Base-by-base conservation (phyloP, 1,140 invertebrate genomes). In the Spodoptera litura region DNA sequence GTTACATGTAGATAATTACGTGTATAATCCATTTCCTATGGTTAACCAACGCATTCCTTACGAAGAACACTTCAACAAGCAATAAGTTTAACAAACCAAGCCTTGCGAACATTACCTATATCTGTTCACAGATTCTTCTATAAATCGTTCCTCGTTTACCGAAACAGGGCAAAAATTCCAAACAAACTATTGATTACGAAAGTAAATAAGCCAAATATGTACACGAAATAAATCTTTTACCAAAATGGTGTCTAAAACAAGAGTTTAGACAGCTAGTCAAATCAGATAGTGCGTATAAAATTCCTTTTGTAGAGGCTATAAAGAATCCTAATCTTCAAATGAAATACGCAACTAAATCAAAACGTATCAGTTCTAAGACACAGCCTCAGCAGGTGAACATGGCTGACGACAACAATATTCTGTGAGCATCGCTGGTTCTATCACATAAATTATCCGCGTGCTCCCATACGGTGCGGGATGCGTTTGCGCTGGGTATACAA, bases 371-470 rank as follows among this genome's bases (percentile, higher is more conserved):
- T 76, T 56, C 27, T 27, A 56, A 61, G 59, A 35, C 61, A 66
- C 35, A 38, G 52, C 13, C 62, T 4, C 72, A 79, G 79, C 78
- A 82, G 74, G 78, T 80, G 78, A 77, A 78, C 77, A 77, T 72
- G 13, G 66, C 64, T 73, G 81, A 83, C 81, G 81, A 82, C 81
- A 84, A 79, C 77, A 56, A 80, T 68, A 81, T 82, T 83, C 83
- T 78, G 78, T 76, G 78, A 78, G 66, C 79, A 82, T 87, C 83
- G 76, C 68, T 82, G 61, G 80, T 78, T 56, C 70, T 81, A 80
- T 81, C 66, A 81, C 58, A 89, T 87, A 89, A 87, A 89, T 89
- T 89, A 83, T 84, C 75, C 73, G 74, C 78, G 68, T 86, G 86
- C 86, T 87, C 78, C 85, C 81, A 87, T 85, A 86, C 81, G 73